Conservation (phyloP, 2,888 invertebrate genomes). For the Cylindroiulus punctatus region DNA sequence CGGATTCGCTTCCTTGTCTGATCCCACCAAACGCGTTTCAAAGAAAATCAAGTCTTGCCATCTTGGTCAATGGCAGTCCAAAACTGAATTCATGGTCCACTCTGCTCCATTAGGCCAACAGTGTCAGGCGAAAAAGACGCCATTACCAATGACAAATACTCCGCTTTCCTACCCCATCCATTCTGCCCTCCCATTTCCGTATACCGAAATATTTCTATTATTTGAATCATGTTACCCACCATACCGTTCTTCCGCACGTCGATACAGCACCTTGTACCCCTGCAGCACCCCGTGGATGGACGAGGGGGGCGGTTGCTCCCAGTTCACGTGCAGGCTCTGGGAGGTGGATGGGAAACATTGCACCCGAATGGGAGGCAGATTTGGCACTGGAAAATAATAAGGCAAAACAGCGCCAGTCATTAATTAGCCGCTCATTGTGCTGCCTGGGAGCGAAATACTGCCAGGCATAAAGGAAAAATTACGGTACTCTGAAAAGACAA, state of each 20-base stretch:
- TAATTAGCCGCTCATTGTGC: slow-evolving; percentile 14
- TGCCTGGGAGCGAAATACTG: neutral
- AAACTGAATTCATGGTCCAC: too few species aligned
- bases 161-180: neutral
- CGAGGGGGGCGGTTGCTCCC: slow-evolving; percentile 66
- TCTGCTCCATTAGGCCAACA: too few species aligned
- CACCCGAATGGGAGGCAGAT: slow-evolving; percentile 66
- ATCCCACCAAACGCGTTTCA: too few species aligned
- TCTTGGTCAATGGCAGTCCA: too few species aligned
- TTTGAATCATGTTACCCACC: slow-evolving; percentile 58
- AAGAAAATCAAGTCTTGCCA: too few species aligned
- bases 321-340: slow-evolving; percentile 65
- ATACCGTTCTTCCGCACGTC: slow-evolving; percentile 61
- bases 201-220: neutral
- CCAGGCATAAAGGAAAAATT: slow-evolving; percentile 25
- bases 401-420: neutral
- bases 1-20: too few species aligned
- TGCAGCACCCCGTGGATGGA: slow-evolving; percentile 68
- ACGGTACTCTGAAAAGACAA: slow-evolving; percentile 5
- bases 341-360: slow-evolving; percentile 66
- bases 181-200: neutral
- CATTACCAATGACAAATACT: neutral
- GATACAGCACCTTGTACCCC: slow-evolving; percentile 81
- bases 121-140: neutral
- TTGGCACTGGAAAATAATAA: slow-evolving; percentile 65